phyloP scores from a whole-genome alignment of 2,113 vertebrate genomes.

The Lophius piscatorius region DNA sequence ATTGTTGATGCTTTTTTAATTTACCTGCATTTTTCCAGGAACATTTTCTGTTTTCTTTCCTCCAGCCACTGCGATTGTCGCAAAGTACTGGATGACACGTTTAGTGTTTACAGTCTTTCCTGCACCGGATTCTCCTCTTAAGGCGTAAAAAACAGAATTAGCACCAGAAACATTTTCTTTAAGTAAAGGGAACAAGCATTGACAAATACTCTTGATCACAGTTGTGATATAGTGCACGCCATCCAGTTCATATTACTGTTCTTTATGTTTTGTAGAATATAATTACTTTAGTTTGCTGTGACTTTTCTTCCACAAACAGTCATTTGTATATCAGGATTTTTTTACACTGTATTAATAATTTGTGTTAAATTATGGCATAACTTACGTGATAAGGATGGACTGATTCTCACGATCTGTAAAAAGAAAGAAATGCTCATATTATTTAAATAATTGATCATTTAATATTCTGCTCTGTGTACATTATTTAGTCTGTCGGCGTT shows the following conservation, averaged over 20 bases:
- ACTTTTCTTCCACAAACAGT: neutral
- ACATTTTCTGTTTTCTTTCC: conserved; percentile 50
- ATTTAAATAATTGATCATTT: neutral
- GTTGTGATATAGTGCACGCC: too few species aligned
- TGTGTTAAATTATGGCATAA: conserved; percentile 34
- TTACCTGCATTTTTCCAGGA: conserved; percentile 84
- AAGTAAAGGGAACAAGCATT: neutral
- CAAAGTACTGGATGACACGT: conserved; percentile 96
- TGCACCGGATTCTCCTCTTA: conserved; percentile 91
- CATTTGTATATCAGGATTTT: neutral
- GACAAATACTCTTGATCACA: neutral
- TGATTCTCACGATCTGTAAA: conserved; percentile 59
- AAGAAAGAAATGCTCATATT: neutral
- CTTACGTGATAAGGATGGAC: conserved; percentile 88
- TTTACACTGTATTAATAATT: conserved; percentile 34
- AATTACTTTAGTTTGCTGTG: neutral
- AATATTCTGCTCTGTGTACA: neutral
- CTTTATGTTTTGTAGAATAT: neutral
- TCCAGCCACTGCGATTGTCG: conserved; percentile 89
- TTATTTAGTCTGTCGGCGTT: neutral
- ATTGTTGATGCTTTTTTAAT: neutral
- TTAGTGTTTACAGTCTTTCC: conserved; percentile 97
- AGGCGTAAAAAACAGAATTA: neutral
- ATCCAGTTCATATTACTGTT: neutral
- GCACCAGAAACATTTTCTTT: neutral